Base-by-base conservation (phyloP, 2,797 vertebrate species). In the Pachyuromys duprasi region DNA sequence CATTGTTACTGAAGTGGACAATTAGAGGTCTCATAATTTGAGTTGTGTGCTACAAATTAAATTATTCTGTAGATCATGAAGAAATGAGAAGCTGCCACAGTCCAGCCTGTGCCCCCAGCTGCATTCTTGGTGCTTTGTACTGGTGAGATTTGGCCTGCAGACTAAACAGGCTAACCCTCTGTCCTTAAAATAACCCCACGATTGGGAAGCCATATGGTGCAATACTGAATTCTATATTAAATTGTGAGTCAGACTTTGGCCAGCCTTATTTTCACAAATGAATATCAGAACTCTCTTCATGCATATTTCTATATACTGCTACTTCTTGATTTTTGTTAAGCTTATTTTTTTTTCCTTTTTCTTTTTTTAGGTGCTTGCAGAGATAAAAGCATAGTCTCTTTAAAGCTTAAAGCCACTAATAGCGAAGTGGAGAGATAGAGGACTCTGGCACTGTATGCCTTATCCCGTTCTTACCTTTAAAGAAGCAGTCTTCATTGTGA, bases 401-500 rank as follows among this genome's bases (percentile, higher is more conserved):
- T 83, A 70, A 82, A 67, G 49, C 49, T 62, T n/a, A 49, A 49
- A 83, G 6, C 2, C 1, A 24, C 4, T 20, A 39, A 17, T 8
- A 6, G 0, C 84, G 49, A 94, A 45, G 2, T 65, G 3, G 5
- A 69, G 76, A 78, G 9, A 39, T 1, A 55, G 2, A 86, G n/a
- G 5, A 20, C 22, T 39, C 13, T 0, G 63, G 36, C 36, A 75
- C 33, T 18, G 80, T 49, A 76, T 65, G 28, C n/a, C 53, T 86
- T 90, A 91, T 80, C 20, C 5, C 4, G 0, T 0, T 1, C 98
- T 98, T 99, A 99, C 99, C 99, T 99, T 99, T 99, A 97, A 99
- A 99, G 98, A 99, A 99, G 96, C 99, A 99, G 96, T 99, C 99
- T 97, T 99, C 99, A 0, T 99, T 99, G 98, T 99, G 99, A 95